Base-by-base conservation (phyloP, 2,888 invertebrate genomes). In the Pristionchus entomophagus region DNA sequence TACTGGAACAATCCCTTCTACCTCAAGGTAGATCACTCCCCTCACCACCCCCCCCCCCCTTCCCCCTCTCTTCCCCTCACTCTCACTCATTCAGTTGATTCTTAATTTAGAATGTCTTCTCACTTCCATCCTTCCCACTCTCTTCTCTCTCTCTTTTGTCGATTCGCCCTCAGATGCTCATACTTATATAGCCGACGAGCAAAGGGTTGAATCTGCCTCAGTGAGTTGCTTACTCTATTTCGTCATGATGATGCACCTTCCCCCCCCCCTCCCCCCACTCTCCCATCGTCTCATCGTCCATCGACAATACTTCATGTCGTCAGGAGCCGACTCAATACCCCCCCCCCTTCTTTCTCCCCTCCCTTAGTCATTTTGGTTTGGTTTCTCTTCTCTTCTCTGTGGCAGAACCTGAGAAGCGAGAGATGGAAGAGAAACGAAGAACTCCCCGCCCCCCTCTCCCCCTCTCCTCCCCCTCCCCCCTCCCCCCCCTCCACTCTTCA, bases 1-100 rank as follows among this genome's bases (percentile, higher is more conserved):
- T 96, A 69, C 94, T 96, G 91, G 96, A 96, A 93, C 95, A 96
- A 88, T 95, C 95, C 84, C 94, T 96, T 69, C 94, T 96, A 85
- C 95, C 95, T 78, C 92, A 93, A 91, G 94, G 94, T 94, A 89
- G 88, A 91, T 87, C 35, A 26, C 22, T 51, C 62, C 22, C 22
- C 35, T 59, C 29, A 3, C 45, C 19, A 49, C 62, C 22, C n/a
- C 35, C 82, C 29, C 19, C 19, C 56, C 41, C 19, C n/a, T 35
- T 3, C 32, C n/a, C 41, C 26, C 2, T 82, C 12, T 29, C 32
- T 53, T n/a, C 29, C 38, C 8, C 8, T 29, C 45, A n/a, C 22
- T 5, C 8, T 35, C 49, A n/a, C n/a, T n/a, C n/a, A n/a, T n/a
- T n/a, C n/a, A n/a, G n/a, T n/a, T n/a, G n/a, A n/a, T n/a, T n/a